These are phyloP conservation scores for Phylloscopus whistleri DNA, from an alignment of 2,113 vertebrate species.

Conservation along the genomic window DNA sequence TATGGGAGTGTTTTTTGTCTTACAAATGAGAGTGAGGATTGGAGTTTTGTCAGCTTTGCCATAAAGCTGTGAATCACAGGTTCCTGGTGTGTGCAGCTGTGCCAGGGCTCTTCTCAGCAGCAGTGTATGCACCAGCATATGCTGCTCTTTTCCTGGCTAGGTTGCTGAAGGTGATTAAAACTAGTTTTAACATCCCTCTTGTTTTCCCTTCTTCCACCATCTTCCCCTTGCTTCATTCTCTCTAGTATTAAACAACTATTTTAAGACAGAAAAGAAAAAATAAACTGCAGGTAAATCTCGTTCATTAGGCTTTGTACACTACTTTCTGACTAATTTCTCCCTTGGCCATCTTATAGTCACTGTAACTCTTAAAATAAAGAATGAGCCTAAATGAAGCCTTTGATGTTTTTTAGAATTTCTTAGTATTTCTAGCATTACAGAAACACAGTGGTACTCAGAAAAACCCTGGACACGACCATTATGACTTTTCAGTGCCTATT, in stretches of 20 bases:
- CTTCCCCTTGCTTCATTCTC: neutral
- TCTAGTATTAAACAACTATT: neutral
- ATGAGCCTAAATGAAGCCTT: neutral
- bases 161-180: neutral
- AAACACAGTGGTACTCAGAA: neutral
- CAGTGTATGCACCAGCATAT: neutral
- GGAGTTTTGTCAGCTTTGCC: neutral
- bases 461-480: neutral
- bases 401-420: neutral
- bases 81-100: neutral
- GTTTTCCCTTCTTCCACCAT: neutral
- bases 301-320: neutral
- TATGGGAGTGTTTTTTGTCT: neutral
- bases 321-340: neutral
- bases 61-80: slow-evolving; percentile 6
- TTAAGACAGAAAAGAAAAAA: neutral
- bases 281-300: neutral
- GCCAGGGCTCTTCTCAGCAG: neutral
- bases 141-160: neutral
- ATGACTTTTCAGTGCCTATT: neutral
- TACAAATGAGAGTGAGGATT: neutral
- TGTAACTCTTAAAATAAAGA: neutral
- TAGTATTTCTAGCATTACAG: neutral
- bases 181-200: neutral
- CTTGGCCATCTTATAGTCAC: neutral